Conservation (phyloP, 1,140 invertebrate genomes). For the Papilio aristodemus region DNA sequence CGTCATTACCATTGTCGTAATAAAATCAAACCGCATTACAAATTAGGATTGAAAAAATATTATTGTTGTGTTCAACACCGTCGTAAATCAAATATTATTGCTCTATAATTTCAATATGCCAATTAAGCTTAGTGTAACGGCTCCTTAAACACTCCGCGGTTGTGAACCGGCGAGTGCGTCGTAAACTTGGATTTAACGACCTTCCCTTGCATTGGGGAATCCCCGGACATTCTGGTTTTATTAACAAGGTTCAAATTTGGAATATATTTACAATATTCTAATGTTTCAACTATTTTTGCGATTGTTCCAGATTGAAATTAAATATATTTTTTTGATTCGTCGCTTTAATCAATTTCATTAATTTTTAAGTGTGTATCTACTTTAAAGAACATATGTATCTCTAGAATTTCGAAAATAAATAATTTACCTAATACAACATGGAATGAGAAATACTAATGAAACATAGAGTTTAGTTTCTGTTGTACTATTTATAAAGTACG, state of each 20-base stretch:
- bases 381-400: background rate
- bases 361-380: background rate
- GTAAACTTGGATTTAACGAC: conserved; percentile 66
- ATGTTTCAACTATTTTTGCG: background rate
- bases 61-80: conserved; percentile 42
- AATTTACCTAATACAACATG: too few species aligned
- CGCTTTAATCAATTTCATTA: too few species aligned
- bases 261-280: conserved; percentile 10
- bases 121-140: conserved; percentile 73
- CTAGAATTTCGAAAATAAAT: background rate
- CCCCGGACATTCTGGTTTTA: conserved; percentile 36
- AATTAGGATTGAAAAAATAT: conserved; percentile 31
- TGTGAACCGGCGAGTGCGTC: conserved; percentile 50
- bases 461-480: too few species aligned
- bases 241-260: conserved; percentile 2
- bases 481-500: background rate
- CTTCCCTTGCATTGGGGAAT: conserved; percentile 40
- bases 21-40: conserved; percentile 15
- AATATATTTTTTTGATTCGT: too few species aligned
- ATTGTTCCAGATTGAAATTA: background rate
- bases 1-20: background rate
- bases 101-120: conserved; percentile 69
- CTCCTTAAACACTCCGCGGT: conserved; percentile 53
- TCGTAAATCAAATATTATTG: conserved; percentile 64
- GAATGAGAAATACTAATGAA: too few species aligned